A percentile compares a stretch with the other conserved stretches of the same genome.
Conservation (phyloP, 2,797 vertebrate genomes). For the Ficedula albicollis region DNA sequence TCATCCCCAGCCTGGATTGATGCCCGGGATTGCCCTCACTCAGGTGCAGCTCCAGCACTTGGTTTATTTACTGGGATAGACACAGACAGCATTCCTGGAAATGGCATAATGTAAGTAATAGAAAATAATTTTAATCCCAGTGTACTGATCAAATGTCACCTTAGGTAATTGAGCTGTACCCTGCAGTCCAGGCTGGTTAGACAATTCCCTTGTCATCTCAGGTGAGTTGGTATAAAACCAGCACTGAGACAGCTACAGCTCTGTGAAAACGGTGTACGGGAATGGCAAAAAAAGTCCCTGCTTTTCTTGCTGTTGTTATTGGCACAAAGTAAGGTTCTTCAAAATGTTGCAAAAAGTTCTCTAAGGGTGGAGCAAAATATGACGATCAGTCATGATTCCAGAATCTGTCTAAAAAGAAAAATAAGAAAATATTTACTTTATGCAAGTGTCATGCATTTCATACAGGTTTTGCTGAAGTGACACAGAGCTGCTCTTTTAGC, state of each 20-base stretch:
- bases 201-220: not conserved
- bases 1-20: not conserved
- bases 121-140: not conserved
- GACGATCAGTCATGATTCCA: not conserved
- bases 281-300: not conserved
- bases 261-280: not conserved
- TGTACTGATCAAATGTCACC: not conserved
- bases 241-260: not conserved
- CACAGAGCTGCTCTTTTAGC: not conserved
- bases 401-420: not conserved
- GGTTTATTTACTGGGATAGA: not conserved
- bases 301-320: not conserved
- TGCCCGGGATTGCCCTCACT: rapidly evolving
- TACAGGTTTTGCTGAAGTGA: not conserved
- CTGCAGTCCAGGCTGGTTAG: not conserved
- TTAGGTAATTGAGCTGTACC: not conserved
- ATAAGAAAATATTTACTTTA: not conserved
- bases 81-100: rapidly evolving
- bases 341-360: not conserved
- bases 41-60: not conserved
- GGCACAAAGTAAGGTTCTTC: not conserved
- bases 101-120: not conserved
- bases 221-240: not conserved
- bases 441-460: not conserved
- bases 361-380: not conserved